Conservation (phyloP, 2,888 invertebrate genomes). For the Cerceris ruficornis region DNA sequence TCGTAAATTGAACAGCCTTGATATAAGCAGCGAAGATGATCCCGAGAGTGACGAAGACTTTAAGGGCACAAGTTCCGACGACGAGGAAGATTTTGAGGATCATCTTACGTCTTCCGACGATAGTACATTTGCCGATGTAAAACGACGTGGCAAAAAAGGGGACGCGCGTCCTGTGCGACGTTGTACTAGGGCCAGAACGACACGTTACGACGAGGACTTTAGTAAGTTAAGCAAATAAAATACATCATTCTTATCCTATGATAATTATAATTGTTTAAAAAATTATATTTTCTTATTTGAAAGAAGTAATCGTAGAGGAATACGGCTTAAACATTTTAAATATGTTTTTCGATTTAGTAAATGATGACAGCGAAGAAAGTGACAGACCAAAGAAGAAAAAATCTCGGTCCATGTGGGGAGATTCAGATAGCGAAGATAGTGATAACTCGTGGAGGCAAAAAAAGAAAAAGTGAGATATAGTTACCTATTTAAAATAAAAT, state of each 20-base stretch:
- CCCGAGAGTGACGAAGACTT: conserved; percentile 95
- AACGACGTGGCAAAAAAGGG: conserved; percentile 82
- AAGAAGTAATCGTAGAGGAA: neutral
- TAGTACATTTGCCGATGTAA: conserved; percentile 82
- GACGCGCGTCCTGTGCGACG: conserved; percentile 83
- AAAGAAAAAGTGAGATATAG: conserved; percentile 80
- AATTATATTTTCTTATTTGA: neutral
- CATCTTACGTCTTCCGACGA: conserved; percentile 84
- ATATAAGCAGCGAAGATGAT: conserved; percentile 91
- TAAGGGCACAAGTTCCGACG: conserved; percentile 88
- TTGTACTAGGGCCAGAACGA: conserved; percentile 83
- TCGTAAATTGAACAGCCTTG: conserved; percentile 90
- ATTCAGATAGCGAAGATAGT: conserved; percentile 85
- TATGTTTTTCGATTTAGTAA: conserved; percentile 73
- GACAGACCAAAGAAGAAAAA: conserved; percentile 84
- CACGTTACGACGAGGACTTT: conserved; percentile 84
- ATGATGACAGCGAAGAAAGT: conserved; percentile 84
- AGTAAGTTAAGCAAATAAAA: conserved; percentile 79
- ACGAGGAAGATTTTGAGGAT: conserved; percentile 84
- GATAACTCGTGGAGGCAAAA: conserved; percentile 84
- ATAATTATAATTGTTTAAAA: neutral
- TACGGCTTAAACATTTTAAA: neutral
- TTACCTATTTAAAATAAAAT: neutral
- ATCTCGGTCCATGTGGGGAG: conserved; percentile 84
- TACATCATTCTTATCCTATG: neutral